Conservation (phyloP, 1,140 invertebrate species). For the Callitettix versicolor region DNA sequence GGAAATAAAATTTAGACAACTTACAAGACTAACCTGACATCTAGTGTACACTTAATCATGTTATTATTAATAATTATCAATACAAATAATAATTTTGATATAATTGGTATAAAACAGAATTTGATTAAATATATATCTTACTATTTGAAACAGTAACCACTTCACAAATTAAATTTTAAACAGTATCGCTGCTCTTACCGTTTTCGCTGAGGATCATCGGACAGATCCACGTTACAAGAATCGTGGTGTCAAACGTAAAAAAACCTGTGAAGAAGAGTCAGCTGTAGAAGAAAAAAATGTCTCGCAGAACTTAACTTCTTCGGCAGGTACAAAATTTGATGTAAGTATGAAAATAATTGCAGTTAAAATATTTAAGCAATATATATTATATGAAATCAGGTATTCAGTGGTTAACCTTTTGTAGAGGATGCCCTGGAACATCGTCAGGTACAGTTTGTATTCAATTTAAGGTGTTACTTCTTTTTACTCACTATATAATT, state of each 20-base stretch:
- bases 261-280: constrained; percentile 1
- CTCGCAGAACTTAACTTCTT: constrained; percentile 12
- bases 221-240: constrained; percentile 17
- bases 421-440: too few species aligned
- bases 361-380: neutral
- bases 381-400: neutral
- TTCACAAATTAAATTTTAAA: neutral
- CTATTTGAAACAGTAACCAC: neutral
- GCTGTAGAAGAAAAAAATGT: constrained; percentile 7
- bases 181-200: constrained; percentile 48
- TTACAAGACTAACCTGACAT: too few species aligned
- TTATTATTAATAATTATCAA: too few species aligned
- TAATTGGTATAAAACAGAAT: too few species aligned
- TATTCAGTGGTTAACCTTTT: too few species aligned
- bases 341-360: neutral
- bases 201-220: constrained; percentile 41
- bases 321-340: constrained; percentile 20
- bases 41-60: too few species aligned
- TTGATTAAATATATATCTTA: neutral
- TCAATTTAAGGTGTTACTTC: too few species aligned
- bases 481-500: too few species aligned
- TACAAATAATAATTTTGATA: too few species aligned
- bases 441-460: too few species aligned
- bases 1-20: too few species aligned
- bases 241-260: constrained; percentile 20